phyloP scores from a whole-genome alignment of 2,888 invertebrate species.

The Acleris laterana region DNA sequence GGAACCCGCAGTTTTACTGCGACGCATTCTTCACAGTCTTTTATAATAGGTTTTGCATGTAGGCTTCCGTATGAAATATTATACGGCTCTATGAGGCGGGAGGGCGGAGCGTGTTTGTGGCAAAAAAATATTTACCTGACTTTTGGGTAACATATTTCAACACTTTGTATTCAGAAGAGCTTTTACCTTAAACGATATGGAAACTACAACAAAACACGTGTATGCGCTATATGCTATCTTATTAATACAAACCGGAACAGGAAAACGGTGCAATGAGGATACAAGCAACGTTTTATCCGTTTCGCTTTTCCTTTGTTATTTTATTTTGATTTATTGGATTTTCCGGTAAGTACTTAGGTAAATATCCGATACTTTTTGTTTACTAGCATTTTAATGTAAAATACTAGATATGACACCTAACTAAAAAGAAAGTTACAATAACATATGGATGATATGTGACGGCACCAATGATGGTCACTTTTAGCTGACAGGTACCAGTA shows the following conservation, averaged over 20 bases:
- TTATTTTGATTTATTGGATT: neutral
- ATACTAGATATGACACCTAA: too few relatives aligned
- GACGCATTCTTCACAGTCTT: slow-evolving; percentile 6
- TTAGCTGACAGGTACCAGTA: too few relatives aligned
- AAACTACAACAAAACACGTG: slow-evolving; percentile 38
- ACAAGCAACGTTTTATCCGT: slow-evolving; percentile 10
- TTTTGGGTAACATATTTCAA: slow-evolving; percentile 31
- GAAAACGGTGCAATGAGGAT: slow-evolving; percentile 7
- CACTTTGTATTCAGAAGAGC: slow-evolving; percentile 46
- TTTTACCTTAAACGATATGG: slow-evolving; percentile 47
- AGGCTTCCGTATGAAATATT: slow-evolving; percentile 25
- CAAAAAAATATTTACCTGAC: slow-evolving; percentile 34
- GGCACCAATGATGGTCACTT: too few relatives aligned
- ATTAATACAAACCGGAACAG: slow-evolving; percentile 10
- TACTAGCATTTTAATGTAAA: too few relatives aligned
- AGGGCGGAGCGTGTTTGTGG: slow-evolving; percentile 21
- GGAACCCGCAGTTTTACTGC: slow-evolving; percentile 5
- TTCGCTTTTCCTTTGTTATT: slow-evolving; percentile 11
- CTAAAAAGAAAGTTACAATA: neutral
- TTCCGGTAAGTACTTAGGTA: too few relatives aligned
- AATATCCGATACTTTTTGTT: too few relatives aligned
- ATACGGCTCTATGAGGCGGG: slow-evolving; percentile 13
- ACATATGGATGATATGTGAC: too few relatives aligned
- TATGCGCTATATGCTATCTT: neutral
- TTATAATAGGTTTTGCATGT: slow-evolving; percentile 31